Evolutionary conservation across 2,888 invertebrate species (phyloP), one percentile per base, ranked within the genome.

Genomic region (Drosophila yooni): DNA sequence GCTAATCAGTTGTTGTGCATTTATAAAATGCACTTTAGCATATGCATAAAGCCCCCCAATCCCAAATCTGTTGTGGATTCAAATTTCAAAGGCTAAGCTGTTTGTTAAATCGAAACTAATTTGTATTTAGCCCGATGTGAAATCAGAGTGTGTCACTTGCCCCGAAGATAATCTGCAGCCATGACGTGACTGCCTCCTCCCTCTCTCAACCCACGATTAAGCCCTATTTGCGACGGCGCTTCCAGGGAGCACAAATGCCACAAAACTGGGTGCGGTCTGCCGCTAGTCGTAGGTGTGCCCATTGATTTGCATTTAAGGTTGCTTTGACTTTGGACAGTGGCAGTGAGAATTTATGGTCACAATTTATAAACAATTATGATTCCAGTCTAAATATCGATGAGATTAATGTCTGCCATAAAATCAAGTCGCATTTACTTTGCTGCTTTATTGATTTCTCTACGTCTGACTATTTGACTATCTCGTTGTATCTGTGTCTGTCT

Each of bases 321-420:
- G 73, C 68, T 33, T 33, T 25, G 54, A 48, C 66, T 62, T 59
- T 50, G 51, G 48, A 54, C 76, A 40, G 63, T 70, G 70, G 63
- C 80, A 43, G 27, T 38, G 38, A 40, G 59, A 78, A 86, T 89
- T 86, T 88, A 86, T 83, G 74, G 74, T 52, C 87, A 72, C 86
- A 89, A 88, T 86, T 76, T 85, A 83, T 86, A 86, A 89, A 83
- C 88, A 86, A 86, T 89, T 89, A 89, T 88, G 88, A 86, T 60
- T 75, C 72, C 40, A 65, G 56, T 74, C 70, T 53, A 70, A 66
- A 82, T 66, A 62, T 79, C 78, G 68, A 68, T 52, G 65, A 57
- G 79, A 69, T 80, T 68, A 75, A 75, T 77, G 68, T 54, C 63
- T n/a, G 36, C 59, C 60, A 77, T 81, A 59, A 67, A 75, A 59